Percentiles rank a stretch among this genome's conserved stretches.
Evolutionary conservation across 2,797 vertebrate species (phyloP).

Genomic region (Coregonus suidteri): DNA sequence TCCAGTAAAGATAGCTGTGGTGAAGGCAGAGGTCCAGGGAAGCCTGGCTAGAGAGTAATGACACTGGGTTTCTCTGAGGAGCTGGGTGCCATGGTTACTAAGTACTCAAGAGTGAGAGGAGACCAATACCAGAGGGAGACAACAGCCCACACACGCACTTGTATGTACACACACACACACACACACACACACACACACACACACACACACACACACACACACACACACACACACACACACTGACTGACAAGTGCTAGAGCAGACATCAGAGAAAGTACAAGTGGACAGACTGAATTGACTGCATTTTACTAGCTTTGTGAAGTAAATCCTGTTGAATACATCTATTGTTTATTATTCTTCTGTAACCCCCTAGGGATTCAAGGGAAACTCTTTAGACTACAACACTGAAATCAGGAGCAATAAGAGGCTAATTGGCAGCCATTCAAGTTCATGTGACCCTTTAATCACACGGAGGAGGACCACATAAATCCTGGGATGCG

Average conservation of each 20-base stretch:
- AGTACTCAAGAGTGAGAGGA: slow-evolving; percentile 17
- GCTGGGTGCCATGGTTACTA: slow-evolving; percentile 37
- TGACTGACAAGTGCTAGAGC: background rate
- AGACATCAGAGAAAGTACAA: background rate
- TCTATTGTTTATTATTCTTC: background rate
- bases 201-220: background rate
- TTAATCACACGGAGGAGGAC: background rate
- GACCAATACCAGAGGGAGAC: background rate
- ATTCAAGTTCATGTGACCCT: slow-evolving; percentile 13
- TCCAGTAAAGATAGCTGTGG: background rate
- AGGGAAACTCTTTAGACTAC: background rate
- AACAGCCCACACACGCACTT: background rate
- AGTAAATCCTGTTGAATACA: background rate
- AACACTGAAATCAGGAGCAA: background rate
- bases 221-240: background rate
- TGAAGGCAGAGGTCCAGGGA: background rate
- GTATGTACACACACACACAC: background rate
- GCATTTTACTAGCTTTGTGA: background rate
- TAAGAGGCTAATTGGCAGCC: background rate
- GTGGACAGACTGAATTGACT: background rate
- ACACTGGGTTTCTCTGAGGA: slow-evolving; percentile 11
- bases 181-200: background rate
- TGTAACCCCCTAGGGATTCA: background rate
- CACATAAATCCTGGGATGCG: background rate
- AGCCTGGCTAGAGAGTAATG: background rate